Evolutionary conservation across 1,140 invertebrate species (phyloP).

Genomic region (Drosophila micromelanica): DNA sequence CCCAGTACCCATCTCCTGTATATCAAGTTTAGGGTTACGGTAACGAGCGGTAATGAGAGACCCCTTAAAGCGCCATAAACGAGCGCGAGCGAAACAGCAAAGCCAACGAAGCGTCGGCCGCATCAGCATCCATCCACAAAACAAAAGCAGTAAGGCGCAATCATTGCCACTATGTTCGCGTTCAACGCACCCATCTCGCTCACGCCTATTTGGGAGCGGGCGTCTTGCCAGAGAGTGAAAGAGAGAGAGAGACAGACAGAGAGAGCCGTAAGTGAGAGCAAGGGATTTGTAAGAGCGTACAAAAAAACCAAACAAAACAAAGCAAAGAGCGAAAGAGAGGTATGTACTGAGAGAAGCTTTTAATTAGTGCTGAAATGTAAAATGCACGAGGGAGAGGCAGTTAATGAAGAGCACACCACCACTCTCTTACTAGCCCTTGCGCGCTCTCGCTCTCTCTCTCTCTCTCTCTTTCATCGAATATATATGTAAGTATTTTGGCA

Average conservation of each 20-base stretch:
- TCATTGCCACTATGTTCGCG: constrained; percentile 63
- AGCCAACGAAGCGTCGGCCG: constrained; percentile 3
- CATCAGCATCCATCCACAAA: constrained; percentile 46
- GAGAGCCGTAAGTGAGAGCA: constrained; percentile 5
- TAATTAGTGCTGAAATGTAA: constrained; percentile 22
- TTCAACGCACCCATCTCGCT: constrained; percentile 52
- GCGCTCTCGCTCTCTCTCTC: background rate
- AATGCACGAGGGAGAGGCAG: constrained; percentile 16
- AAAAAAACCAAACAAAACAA: background rate
- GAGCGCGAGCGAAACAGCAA: constrained; percentile 61
- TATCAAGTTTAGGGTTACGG: constrained; percentile 57
- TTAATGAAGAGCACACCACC: constrained; percentile 9
- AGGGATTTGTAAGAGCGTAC: constrained; percentile 21
- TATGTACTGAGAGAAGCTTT: constrained; percentile 3
- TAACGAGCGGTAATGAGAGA: constrained; percentile 50
- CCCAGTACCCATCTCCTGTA: constrained; percentile 19
- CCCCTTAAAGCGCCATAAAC: constrained; percentile 41
- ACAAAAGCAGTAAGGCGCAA: constrained; percentile 60
- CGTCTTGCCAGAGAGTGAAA: constrained; percentile 1
- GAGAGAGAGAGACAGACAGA: background rate
- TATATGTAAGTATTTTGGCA: constrained; percentile 8
- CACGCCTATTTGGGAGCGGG: constrained; percentile 31
- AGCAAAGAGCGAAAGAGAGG: background rate
- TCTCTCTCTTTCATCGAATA: background rate
- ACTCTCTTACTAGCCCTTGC: constrained; percentile 7